Evolutionary conservation across 2,797 vertebrate species (phyloP).

Genomic region (Manis pentadactyla): DNA sequence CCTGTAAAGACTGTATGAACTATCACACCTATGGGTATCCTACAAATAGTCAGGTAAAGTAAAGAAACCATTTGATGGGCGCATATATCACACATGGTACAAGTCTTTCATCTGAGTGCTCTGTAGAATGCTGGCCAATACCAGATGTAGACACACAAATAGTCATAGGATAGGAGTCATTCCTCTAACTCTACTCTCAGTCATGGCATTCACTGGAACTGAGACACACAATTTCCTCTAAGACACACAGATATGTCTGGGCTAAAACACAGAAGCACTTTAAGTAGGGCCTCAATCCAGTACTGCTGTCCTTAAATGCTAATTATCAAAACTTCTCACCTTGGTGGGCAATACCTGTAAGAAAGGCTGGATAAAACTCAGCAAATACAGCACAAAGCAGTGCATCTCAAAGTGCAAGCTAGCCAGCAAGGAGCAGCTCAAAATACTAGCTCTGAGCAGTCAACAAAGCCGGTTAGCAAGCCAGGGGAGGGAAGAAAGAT

Average conservation of each 20-base stretch:
- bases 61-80: not conserved
- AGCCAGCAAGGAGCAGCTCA: not conserved
- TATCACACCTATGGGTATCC: not conserved
- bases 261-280: not conserved
- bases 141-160: accelerated
- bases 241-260: not conserved
- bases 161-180: not conserved
- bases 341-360: not conserved
- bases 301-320: not conserved
- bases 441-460: not conserved
- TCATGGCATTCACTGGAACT: not conserved
- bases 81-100: too few species aligned
- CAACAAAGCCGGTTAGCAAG: not conserved
- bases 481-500: not conserved
- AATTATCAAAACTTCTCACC: not conserved
- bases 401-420: not conserved
- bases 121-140: not conserved
- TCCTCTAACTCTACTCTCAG: not conserved
- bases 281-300: not conserved
- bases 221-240: not conserved
- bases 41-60: not conserved
- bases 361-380: not conserved
- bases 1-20: not conserved
- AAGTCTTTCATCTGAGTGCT: not conserved
- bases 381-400: not conserved